Evolutionary conservation across 2,113 vertebrate species (phyloP), one percentile per base, ranked within the genome.

Genomic region (Formicarius rufipectus): DNA sequence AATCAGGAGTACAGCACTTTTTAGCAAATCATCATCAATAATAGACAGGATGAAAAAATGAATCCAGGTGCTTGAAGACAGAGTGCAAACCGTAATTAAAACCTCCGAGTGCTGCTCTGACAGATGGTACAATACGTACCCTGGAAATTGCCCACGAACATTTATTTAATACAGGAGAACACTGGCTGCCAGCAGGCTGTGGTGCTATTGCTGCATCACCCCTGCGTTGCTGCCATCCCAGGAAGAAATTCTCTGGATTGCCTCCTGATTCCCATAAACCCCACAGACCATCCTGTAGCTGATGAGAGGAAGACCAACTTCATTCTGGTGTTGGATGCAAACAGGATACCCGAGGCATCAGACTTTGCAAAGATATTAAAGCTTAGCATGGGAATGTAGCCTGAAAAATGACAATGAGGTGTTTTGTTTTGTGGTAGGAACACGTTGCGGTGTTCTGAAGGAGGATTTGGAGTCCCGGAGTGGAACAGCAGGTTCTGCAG

Each of bases 81-180:
- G 84, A 95, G 60, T 77, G 88, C 73, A 91, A 96, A 91, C 87
- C 71, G 10, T 97, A 97, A 97, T 97, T 96, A 96, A 96, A 96
- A 66, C 87, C 89, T 85, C 89, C 14, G 67, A 83, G 84, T 40
- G 90, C 87, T 93, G 89, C 93, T 93, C 64, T 96, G 93, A 96
- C 95, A 97, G 95, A 97, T 97, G 96, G 94, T 86, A 91, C 87
- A 66, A 91, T 62, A 27, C 21, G 27, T 77, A 96, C 91, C 91
- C 89, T 83, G 93, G 91, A 96, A 96, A 97, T 90, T 22, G 85
- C 83, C 91, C 95, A 23, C 59, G 95, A 91, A 67, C 87, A 18
- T 67, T 96, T 44, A 50, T 85, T 85, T 76, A 87, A 47, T 94
- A 84, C 59, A 90, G 3, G 30, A 83, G 92, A 82, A 75, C 25